Evolutionary conservation across 2,113 vertebrate genomes (phyloP).

Genomic region (Perccottus glenii): DNA sequence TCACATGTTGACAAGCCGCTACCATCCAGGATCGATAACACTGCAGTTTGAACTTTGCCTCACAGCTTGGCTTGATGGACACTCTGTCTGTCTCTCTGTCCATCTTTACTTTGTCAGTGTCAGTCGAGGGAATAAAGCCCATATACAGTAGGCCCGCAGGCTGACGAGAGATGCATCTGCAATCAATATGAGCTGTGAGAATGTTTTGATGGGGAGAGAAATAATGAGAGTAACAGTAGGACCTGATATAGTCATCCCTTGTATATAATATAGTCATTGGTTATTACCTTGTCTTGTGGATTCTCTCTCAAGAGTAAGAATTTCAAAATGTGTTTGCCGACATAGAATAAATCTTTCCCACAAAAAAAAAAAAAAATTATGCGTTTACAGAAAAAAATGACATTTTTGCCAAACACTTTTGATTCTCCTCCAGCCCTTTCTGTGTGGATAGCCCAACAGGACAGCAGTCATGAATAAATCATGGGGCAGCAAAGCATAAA

Average conservation of each 20-base stretch:
- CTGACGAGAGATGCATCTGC: not conserved
- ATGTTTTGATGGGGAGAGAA: not conserved
- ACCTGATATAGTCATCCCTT: not conserved
- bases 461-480: conserved; percentile 66
- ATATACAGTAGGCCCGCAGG: not conserved
- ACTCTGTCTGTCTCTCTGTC: conserved; percentile 23
- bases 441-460: conserved; percentile 38
- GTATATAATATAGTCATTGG: no score
- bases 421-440: conserved; percentile 50
- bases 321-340: conserved; percentile 8
- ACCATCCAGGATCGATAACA: conserved; percentile 36
- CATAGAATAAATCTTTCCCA: conserved; percentile 31
- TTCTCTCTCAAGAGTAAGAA: not conserved
- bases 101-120: not conserved
- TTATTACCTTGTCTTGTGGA: no score
- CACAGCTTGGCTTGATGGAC: conserved; percentile 25
- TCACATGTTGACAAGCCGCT: conserved; percentile 22
- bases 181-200: conserved; percentile 17
- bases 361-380: conserved; percentile 12
- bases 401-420: conserved; percentile 43
- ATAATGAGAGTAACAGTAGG: no score
- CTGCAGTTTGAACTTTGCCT: conserved; percentile 32
- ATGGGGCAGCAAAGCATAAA: conserved; percentile 52
- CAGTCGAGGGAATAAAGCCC: conserved; percentile 21
- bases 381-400: conserved; percentile 14